Conservation (phyloP, 2,113 vertebrate genomes). For the Misgurnus anguillicaudatus region DNA sequence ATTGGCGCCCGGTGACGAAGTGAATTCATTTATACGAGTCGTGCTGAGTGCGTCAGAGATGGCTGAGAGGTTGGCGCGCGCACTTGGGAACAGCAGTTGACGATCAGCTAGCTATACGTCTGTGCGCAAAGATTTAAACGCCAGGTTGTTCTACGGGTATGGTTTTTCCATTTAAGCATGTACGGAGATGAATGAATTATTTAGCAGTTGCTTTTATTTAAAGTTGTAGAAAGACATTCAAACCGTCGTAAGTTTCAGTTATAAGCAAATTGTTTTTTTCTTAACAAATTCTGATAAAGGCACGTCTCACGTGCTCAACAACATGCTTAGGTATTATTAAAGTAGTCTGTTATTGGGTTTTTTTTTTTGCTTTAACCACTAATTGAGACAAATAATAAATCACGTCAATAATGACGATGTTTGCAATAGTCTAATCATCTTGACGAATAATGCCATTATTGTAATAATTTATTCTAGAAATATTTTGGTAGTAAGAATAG, state of each 20-base stretch:
- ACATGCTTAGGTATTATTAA: neutral
- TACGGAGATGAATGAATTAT: neutral
- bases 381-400: too few species aligned
- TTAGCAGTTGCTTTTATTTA: neutral
- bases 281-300: neutral
- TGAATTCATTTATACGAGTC: slow-evolving; percentile 76
- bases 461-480: too few species aligned
- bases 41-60: slow-evolving; percentile 73
- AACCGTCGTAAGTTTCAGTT: neutral
- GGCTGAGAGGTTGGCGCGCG: slow-evolving; percentile 63
- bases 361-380: neutral
- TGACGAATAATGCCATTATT: too few species aligned
- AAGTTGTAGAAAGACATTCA: neutral
- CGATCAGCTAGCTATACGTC: slow-evolving; percentile 11
- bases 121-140: slow-evolving; percentile 3
- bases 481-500: neutral
- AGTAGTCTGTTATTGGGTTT: neutral
- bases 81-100: slow-evolving; percentile 20
- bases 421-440: neutral
- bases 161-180: neutral
- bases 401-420: neutral
- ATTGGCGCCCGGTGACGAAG: slow-evolving; percentile 72
- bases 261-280: neutral
- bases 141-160: slow-evolving; percentile 2
- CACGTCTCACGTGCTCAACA: neutral